Evolutionary conservation across 2,888 invertebrate genomes (phyloP).

Genomic region (Drosophila longiperda): DNA sequence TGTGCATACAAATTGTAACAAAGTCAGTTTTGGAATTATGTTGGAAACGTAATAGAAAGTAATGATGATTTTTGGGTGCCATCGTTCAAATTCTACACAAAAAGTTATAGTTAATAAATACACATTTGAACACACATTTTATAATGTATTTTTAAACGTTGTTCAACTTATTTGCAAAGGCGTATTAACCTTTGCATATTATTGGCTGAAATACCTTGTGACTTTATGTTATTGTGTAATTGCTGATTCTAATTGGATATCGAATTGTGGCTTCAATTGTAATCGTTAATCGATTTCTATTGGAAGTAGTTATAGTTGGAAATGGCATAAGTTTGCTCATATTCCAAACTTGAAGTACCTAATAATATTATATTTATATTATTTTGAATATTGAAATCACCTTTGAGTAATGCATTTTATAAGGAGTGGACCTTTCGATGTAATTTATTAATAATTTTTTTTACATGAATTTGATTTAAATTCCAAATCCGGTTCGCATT

Average conservation of each 20-base stretch:
- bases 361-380: too few relatives aligned
- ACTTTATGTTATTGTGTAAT: not conserved
- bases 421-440: conserved; percentile 7
- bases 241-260: not conserved
- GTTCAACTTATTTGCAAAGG: not conserved
- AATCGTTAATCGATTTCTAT: not conserved
- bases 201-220: not conserved
- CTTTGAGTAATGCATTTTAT: not conserved
- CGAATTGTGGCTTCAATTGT: not conserved
- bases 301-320: not conserved
- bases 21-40: not conserved
- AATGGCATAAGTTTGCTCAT: not conserved
- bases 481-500: not conserved
- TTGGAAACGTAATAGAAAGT: not conserved
- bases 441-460: conserved; percentile 4
- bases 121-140: not conserved
- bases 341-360: not conserved
- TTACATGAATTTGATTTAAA: conserved; percentile 1
- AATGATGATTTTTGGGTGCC: not conserved
- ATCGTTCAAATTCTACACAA: not conserved
- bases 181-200: not conserved
- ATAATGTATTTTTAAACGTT: not conserved
- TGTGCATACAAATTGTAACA: not conserved
- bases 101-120: not conserved
- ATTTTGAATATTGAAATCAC: not conserved